phyloP scores from a whole-genome alignment of 2,113 vertebrate species.

The Cephalopholis sonnerati region DNA sequence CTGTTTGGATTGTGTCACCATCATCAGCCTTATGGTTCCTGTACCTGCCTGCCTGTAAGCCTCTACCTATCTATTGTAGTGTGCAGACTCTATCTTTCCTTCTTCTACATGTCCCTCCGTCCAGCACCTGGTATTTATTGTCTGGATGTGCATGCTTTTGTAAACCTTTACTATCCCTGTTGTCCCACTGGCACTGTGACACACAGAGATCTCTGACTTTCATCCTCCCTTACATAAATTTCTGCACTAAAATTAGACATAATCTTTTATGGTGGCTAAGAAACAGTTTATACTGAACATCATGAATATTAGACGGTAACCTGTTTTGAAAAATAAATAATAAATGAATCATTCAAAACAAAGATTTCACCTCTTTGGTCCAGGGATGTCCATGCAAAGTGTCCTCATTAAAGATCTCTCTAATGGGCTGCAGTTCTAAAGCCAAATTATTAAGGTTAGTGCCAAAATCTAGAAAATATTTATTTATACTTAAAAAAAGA shows the following conservation, averaged over 20 bases:
- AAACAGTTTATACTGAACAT: neutral
- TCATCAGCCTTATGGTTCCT: neutral
- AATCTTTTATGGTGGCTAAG: neutral
- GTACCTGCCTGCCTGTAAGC: neutral
- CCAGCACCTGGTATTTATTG: too few species aligned
- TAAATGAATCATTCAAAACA: neutral
- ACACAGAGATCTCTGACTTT: neutral
- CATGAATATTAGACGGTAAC: neutral
- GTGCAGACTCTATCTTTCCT: too few species aligned
- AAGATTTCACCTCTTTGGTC: neutral
- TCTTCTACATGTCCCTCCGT: too few species aligned
- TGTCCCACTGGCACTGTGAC: too few species aligned
- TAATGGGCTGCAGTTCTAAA: neutral
- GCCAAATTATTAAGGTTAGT: slow-evolving; percentile 17
- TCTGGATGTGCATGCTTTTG: too few species aligned
- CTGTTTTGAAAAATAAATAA: neutral
- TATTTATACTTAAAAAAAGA: neutral
- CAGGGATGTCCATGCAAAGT: neutral
- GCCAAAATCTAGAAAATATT: slow-evolving; percentile 24
- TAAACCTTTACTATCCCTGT: too few species aligned
- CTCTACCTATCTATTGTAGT: neutral
- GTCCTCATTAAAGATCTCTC: neutral
- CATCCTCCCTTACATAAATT: neutral
- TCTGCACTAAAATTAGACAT: neutral
- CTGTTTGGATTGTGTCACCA: neutral